Evolutionary conservation across 2,797 vertebrate genomes (phyloP), one percentile per base, ranked within the genome.

Genomic region (Cuniculus paca): DNA sequence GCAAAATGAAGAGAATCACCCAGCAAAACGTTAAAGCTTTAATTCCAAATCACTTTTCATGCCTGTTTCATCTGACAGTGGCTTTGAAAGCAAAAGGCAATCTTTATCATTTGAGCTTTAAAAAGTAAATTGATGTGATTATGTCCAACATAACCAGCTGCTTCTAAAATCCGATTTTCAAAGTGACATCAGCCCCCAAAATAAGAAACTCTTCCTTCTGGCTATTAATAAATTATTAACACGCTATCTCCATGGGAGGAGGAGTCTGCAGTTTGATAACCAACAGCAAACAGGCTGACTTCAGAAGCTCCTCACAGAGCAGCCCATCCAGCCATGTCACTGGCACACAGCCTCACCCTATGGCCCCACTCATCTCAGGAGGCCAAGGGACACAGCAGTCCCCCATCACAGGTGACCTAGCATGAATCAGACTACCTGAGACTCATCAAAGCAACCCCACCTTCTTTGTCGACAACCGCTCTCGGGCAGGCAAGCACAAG

Each of bases 31-130:
- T 93, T 39, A 89, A 88, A 87, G 94, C 97, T 98, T 98, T 97
- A 92, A 98, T 97, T 95, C 97, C 88, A 97, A 91, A 87, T 88
- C 96, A 96, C 95, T 98, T 96, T 95, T 74, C 97, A 96, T 77
- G 90, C 89, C 92, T 50, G n/a, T 97, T 98, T 98, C 97, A 97
- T 97, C 94, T 95, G 88, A 97, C 77, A 82, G 89, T 17, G n/a
- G 80, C 95, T 97, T 97, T 96, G 90, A 98, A 98, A 97, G 96
- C 94, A 97, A 98, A 97, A 98, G 95, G 95, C 97, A 96, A 97
- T 97, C 97, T 97, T 97, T 97, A 98, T 97, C 96, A 92, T 89
- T 97, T 97, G 98, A 98, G 96, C 96, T 97, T 98, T 98, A 97
- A 96, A 85, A 98, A 96, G 96, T 97, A 97, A 97, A 98, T 86